A percentile compares a stretch with the other conserved stretches of the same genome.
phyloP scores from a whole-genome alignment of 2,797 vertebrate genomes.

The Mormyrops attenuatus region DNA sequence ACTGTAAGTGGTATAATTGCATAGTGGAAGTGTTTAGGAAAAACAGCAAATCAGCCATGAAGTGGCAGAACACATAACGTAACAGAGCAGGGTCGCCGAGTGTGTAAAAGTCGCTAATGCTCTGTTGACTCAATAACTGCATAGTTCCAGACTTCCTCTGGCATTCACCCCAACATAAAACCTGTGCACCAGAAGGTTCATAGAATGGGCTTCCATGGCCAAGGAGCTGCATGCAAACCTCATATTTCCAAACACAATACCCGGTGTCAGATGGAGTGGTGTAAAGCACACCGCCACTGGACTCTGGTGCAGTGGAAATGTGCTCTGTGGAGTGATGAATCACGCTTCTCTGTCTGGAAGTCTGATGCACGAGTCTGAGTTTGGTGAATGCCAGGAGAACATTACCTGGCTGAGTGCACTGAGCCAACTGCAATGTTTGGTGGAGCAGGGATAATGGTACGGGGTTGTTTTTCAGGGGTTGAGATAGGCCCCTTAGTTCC shows the following conservation, averaged over 20 bases:
- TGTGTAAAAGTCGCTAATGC: background rate
- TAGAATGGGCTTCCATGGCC: background rate
- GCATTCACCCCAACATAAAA: background rate
- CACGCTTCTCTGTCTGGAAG: background rate
- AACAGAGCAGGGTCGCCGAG: background rate
- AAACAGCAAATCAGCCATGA: background rate
- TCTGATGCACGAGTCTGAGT: background rate
- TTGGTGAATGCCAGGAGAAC: background rate
- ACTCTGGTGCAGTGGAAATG: background rate
- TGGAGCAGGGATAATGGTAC: background rate
- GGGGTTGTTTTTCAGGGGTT: background rate
- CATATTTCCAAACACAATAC: background rate
- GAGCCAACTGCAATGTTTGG: background rate
- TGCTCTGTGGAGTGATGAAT: background rate
- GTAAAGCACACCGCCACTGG: background rate
- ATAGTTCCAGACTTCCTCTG: background rate
- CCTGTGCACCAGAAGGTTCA: background rate
- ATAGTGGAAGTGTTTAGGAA: background rate
- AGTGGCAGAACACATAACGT: background rate
- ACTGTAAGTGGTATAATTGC: background rate
- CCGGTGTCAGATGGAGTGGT: background rate
- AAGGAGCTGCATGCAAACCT: background rate
- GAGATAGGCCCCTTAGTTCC: background rate
- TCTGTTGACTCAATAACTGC: background rate
- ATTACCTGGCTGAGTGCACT: background rate